Evolutionary conservation across 2,888 invertebrate species (phyloP).

Genomic region (Opisthograptis luteolata): DNA sequence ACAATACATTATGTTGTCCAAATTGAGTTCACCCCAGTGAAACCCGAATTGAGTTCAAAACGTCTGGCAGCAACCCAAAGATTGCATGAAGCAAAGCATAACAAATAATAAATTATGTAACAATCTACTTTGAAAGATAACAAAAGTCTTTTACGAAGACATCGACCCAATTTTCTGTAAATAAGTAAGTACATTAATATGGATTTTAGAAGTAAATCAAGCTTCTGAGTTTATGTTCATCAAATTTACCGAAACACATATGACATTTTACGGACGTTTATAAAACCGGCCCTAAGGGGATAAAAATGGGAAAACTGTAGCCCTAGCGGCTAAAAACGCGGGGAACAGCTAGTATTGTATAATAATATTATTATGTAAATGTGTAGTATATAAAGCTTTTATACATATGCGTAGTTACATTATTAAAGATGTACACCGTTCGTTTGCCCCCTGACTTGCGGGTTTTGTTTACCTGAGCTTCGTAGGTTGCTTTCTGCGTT

Average conservation of each 20-base stretch:
- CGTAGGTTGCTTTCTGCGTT: too few species aligned
- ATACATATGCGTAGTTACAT: not conserved
- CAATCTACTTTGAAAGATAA: slow-evolving; percentile 14
- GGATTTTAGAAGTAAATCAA: too few species aligned
- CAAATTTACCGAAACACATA: too few species aligned
- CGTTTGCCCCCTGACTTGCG: slow-evolving; percentile 45
- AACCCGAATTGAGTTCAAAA: slow-evolving; percentile 13
- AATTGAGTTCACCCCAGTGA: slow-evolving; percentile 10
- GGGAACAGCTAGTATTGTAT: too few species aligned
- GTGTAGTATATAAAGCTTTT: too few species aligned
- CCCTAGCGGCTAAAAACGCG: too few species aligned
- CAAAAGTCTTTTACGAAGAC: slow-evolving; percentile 3
- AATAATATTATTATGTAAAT: too few species aligned
- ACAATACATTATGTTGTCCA: slow-evolving; percentile 3
- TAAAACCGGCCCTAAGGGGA: too few species aligned
- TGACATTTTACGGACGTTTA: too few species aligned
- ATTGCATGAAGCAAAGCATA: slow-evolving; percentile 21
- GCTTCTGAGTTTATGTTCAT: too few species aligned
- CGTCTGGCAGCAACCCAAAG: slow-evolving; percentile 18
- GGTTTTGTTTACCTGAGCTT: slow-evolving; percentile 28
- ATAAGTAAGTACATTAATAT: slow-evolving; percentile 19
- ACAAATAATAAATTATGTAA: too few species aligned
- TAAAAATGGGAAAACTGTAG: too few species aligned
- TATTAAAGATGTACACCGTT: slow-evolving; percentile 22
- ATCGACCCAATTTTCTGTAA: slow-evolving; percentile 22